Percentiles rank a stretch among this genome's conserved stretches.
These are phyloP conservation scores for Synodontis membranacea DNA, from an alignment of 2,113 vertebrate species.

Conservation along the genomic window DNA sequence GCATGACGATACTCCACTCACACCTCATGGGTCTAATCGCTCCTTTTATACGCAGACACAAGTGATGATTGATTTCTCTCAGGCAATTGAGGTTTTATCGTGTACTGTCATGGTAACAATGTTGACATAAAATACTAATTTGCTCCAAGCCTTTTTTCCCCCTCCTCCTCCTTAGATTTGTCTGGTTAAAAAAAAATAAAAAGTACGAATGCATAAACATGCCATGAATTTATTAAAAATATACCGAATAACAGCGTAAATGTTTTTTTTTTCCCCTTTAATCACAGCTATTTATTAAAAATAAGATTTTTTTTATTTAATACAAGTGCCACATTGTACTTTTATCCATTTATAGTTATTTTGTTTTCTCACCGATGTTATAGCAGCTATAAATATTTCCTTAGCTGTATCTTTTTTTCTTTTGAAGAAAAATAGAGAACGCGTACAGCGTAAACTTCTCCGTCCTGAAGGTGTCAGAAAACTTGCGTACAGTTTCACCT, in stretches of 20 bases:
- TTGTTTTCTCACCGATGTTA: too few relatives aligned
- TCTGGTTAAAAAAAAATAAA: background rate
- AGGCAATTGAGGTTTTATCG: background rate
- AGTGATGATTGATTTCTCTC: slow-evolving; percentile 65
- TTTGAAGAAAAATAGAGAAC: background rate
- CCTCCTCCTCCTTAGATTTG: background rate
- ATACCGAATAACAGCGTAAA: background rate
- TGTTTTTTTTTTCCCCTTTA: too few relatives aligned
- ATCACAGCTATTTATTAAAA: too few relatives aligned
- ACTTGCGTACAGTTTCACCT: background rate
- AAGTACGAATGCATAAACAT: rapidly evolving
- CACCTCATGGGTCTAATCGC: slow-evolving; percentile 51
- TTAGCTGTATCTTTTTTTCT: too few relatives aligned
- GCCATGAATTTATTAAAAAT: background rate
- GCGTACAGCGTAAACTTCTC: background rate
- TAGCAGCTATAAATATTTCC: too few relatives aligned
- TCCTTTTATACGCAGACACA: slow-evolving; percentile 19
- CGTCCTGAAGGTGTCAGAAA: background rate
- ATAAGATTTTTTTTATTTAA: background rate
- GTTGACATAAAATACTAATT: background rate
- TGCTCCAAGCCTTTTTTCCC: background rate
- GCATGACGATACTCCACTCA: background rate
- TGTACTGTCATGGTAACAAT: background rate
- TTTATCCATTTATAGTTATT: too few relatives aligned
- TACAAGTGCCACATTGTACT: background rate